These are phyloP conservation scores for Gastracanthus pulcherrimus DNA, from an alignment of 2,888 invertebrate genomes.

Conservation along the genomic window DNA sequence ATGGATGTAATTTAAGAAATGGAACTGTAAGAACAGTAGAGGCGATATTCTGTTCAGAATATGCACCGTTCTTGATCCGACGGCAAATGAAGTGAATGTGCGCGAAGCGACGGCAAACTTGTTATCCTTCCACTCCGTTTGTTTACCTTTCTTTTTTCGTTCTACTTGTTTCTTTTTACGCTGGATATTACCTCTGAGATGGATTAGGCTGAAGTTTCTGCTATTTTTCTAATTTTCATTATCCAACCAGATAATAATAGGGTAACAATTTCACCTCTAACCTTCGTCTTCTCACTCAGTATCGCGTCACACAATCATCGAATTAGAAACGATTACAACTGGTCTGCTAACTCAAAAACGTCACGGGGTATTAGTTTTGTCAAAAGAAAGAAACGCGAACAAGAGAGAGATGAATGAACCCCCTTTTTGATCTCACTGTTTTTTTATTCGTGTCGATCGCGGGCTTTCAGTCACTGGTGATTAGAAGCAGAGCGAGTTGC, in stretches of 20 bases:
- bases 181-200: not conserved
- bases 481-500: constrained; percentile 22
- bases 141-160: not conserved
- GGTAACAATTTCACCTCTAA: not conserved
- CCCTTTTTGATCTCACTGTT: constrained; percentile 24
- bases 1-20: not conserved
- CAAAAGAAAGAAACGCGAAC: not conserved
- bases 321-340: not conserved
- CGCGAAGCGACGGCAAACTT: constrained; percentile 65
- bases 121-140: not conserved
- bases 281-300: not conserved
- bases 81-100: constrained; percentile 30
- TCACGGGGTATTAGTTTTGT: constrained; percentile 13
- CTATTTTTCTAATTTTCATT: constrained; percentile 1
- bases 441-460: not conserved
- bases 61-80: constrained; percentile 21
- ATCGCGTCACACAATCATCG: not conserved
- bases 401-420: not conserved
- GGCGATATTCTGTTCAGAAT: not conserved
- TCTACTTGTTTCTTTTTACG: not conserved
- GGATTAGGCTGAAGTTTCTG: not conserved
- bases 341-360: constrained; percentile 1
- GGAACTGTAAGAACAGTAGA: not conserved
- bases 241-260: not conserved
- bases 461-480: constrained; percentile 14